Evolutionary conservation across 2,113 vertebrate species (phyloP).

Genomic region (Lepus timidus): DNA sequence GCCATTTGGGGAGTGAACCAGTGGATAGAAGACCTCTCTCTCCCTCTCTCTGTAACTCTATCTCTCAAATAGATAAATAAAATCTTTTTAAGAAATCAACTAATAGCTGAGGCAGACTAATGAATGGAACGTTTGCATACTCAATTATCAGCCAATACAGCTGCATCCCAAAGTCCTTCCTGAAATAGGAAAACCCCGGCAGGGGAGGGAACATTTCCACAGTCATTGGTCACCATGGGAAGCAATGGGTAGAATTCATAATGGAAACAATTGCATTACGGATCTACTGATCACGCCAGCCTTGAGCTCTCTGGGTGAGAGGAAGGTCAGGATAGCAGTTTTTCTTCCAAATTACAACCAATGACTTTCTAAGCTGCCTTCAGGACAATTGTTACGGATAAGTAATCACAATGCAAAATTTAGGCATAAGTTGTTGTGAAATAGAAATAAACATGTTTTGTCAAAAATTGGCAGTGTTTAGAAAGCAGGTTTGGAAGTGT

Average conservation of each 20-base stretch:
- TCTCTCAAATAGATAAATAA: too few relatives aligned
- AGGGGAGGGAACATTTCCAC: slow-evolving; percentile 68
- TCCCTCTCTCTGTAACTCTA: too few relatives aligned
- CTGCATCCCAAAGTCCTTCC: slow-evolving; percentile 83
- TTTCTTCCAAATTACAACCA: slow-evolving; percentile 71
- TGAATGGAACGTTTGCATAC: slow-evolving; percentile 88
- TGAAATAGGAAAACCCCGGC: slow-evolving; percentile 78
- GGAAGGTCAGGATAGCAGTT: slow-evolving; percentile 69
- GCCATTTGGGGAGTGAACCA: too few relatives aligned
- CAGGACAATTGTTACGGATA: slow-evolving; percentile 39
- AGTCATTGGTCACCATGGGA: slow-evolving; percentile 70
- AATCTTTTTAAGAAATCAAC: slow-evolving; percentile 78
- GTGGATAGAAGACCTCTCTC: too few relatives aligned
- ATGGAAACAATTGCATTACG: slow-evolving; percentile 75
- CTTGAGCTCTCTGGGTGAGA: slow-evolving; percentile 65
- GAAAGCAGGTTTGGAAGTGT: slow-evolving; percentile 89
- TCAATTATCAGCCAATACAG: slow-evolving; percentile 74
- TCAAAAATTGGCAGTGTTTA: slow-evolving; percentile 89
- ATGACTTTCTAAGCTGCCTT: slow-evolving; percentile 80
- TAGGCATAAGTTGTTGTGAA: slow-evolving; percentile 92
- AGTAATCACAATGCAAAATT: slow-evolving; percentile 84
- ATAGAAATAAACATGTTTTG: slow-evolving; percentile 84
- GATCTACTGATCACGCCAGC: slow-evolving; percentile 80
- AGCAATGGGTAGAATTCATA: slow-evolving; percentile 79
- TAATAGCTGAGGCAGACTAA: slow-evolving; percentile 86